Conservation (phyloP, 1,140 invertebrate genomes). For the Thalassaphorura encarpata region DNA sequence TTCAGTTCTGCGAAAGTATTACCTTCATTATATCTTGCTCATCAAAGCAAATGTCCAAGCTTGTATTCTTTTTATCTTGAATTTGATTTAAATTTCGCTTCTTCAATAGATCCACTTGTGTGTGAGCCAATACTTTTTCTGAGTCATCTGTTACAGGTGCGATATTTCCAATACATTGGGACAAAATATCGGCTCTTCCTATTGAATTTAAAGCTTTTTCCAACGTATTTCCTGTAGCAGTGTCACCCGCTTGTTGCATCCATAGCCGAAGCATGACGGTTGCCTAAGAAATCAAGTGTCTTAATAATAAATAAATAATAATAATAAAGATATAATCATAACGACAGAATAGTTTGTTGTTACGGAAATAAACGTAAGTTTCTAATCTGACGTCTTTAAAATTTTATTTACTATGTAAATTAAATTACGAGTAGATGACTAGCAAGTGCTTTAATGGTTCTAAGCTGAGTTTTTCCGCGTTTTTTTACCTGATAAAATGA, state of each 20-base stretch:
- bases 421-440: too few relatives aligned
- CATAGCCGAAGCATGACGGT: conserved; percentile 87
- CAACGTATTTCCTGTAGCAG: conserved; percentile 60
- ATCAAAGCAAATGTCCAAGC: conserved; percentile 50
- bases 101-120: conserved; percentile 45
- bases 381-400: too few relatives aligned
- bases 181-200: conserved; percentile 76
- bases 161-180: conserved; percentile 77
- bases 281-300: conserved; percentile 43
- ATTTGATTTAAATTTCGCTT: too few relatives aligned
- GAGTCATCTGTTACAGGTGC: conserved; percentile 56
- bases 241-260: conserved; percentile 48
- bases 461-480: too few relatives aligned
- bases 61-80: conserved; percentile 41
- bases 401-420: too few relatives aligned
- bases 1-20: too few relatives aligned
- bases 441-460: too few relatives aligned
- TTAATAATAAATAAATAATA: background rate
- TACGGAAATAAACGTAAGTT: too few relatives aligned
- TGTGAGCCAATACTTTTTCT: conserved; percentile 64
- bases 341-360: too few relatives aligned
- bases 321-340: background rate
- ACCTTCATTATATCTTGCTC: conserved; percentile 62
- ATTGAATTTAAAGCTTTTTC: conserved; percentile 82
- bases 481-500: too few relatives aligned